Percentiles rank a stretch among this genome's conserved stretches.
Evolutionary conservation across 2,113 vertebrate genomes (phyloP).

Genomic region (Sinocyclocheilus grahami): DNA sequence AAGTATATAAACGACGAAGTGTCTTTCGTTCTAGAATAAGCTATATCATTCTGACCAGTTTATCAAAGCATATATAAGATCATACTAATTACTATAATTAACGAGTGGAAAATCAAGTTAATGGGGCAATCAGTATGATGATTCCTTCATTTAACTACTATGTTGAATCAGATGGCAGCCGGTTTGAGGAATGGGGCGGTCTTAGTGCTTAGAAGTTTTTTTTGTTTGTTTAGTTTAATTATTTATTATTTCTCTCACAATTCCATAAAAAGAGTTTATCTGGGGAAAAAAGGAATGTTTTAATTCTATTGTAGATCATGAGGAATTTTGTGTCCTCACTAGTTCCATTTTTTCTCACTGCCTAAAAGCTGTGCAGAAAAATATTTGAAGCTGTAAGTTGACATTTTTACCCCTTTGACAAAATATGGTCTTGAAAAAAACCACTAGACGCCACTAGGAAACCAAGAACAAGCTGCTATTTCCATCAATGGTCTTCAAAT

Average conservation of each 20-base stretch:
- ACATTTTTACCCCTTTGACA: not conserved
- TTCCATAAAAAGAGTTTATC: not conserved
- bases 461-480: not conserved
- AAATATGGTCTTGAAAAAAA: not conserved
- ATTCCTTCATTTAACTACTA: conserved; percentile 37
- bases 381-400: not conserved
- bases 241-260: not conserved
- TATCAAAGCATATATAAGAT: conserved; percentile 42
- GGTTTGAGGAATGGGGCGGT: not conserved
- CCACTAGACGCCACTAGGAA: conserved; percentile 8
- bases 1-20: not conserved
- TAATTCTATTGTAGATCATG: no score
- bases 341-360: not conserved
- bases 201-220: not conserved
- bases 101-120: conserved; percentile 35
- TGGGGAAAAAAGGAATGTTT: no score
- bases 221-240: not conserved
- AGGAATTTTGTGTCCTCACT: not conserved
- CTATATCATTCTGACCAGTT: conserved; percentile 17
- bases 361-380: not conserved
- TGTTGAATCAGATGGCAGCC: conserved; percentile 20
- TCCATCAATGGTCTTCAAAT: not conserved
- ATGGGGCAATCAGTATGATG: conserved; percentile 40
- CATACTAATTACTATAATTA: conserved; percentile 52
- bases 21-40: not conserved